phyloP scores from a whole-genome alignment of 1,140 invertebrate genomes.

The Elysia chlorotica region DNA sequence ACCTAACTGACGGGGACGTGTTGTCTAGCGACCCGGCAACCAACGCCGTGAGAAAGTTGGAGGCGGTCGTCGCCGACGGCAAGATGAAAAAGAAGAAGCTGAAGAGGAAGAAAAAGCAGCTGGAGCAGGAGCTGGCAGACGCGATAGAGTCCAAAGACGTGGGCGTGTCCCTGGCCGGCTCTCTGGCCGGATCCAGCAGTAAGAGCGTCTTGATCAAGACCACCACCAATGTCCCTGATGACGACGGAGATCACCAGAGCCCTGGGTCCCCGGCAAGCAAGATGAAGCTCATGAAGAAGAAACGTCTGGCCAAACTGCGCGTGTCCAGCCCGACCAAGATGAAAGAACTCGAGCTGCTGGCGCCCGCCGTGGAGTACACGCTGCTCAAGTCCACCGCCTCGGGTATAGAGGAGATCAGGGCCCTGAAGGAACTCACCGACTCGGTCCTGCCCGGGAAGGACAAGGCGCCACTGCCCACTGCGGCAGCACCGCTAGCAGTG shows the following conservation, averaged over 20 bases:
- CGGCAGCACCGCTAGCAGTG: too few species aligned
- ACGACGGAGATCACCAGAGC: too few species aligned
- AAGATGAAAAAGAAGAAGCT: neutral
- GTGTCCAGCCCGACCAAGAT: slow-evolving; percentile 22
- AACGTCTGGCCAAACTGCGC: slow-evolving; percentile 12
- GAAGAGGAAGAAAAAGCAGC: neutral
- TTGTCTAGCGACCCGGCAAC: too few species aligned
- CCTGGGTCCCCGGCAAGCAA: too few species aligned
- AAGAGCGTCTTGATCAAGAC: neutral
- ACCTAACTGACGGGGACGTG: too few species aligned
- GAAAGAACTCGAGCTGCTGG: slow-evolving; percentile 20
- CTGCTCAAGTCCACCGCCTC: slow-evolving; percentile 5
- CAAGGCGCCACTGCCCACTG: too few species aligned
- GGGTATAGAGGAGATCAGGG: slow-evolving; percentile 2
- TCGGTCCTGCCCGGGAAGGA: too few species aligned
- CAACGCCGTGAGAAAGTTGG: neutral
- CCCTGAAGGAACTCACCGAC: neutral
- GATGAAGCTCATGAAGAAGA: slow-evolving; percentile 20
- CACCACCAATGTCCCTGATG: too few species aligned
- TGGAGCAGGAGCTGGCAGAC: neutral
- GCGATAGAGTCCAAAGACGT: neutral
- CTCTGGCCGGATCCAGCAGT: neutral
- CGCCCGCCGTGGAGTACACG: slow-evolving; percentile 11
- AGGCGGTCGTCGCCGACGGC: neutral
- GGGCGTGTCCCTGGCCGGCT: neutral